Percentiles rank a stretch among this genome's conserved stretches.
phyloP scores from a whole-genome alignment of 2,888 invertebrate genomes.

The Hipparchia semele region DNA sequence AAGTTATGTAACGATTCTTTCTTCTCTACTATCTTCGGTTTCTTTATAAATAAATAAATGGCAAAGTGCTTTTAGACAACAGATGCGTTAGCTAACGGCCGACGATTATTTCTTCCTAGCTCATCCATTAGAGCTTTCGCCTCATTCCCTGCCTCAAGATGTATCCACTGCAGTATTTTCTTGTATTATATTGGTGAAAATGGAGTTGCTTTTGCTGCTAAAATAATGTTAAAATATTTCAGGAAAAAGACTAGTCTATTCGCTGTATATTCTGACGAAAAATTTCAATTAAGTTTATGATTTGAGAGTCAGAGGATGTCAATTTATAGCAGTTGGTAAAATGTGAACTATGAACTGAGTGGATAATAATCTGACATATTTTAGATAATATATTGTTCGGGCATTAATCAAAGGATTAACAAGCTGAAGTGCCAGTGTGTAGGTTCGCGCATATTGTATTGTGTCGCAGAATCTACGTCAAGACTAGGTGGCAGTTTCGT shows the following conservation, averaged over 20 bases:
- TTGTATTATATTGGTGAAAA: slow-evolving; percentile 10
- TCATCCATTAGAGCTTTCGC: slow-evolving; percentile 39
- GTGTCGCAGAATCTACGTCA: too few species aligned
- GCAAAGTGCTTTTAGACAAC: slow-evolving; percentile 38
- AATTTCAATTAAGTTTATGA: too few species aligned
- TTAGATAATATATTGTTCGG: neutral
- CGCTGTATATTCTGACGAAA: too few species aligned
- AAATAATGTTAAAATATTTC: neutral
- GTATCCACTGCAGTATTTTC: slow-evolving; percentile 25
- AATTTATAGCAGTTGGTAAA: neutral
- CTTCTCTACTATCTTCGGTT: slow-evolving; percentile 24
- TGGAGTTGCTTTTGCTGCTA: neutral
- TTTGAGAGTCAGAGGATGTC: too few species aligned
- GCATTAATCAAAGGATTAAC: neutral
- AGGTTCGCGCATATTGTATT: neutral
- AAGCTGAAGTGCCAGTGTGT: neutral
- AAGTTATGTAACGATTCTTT: slow-evolving; percentile 20
- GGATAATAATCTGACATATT: neutral
- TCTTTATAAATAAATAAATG: slow-evolving; percentile 38
- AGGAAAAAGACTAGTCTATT: too few species aligned
- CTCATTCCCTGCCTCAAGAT: slow-evolving; percentile 28
- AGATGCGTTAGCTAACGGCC: slow-evolving; percentile 39
- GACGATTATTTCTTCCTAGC: slow-evolving; percentile 39
- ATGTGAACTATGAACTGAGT: neutral
- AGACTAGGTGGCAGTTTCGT: too few species aligned